Evolutionary conservation across 2,113 vertebrate species (phyloP).

Genomic region (zebrafish (Danio rerio)): DNA sequence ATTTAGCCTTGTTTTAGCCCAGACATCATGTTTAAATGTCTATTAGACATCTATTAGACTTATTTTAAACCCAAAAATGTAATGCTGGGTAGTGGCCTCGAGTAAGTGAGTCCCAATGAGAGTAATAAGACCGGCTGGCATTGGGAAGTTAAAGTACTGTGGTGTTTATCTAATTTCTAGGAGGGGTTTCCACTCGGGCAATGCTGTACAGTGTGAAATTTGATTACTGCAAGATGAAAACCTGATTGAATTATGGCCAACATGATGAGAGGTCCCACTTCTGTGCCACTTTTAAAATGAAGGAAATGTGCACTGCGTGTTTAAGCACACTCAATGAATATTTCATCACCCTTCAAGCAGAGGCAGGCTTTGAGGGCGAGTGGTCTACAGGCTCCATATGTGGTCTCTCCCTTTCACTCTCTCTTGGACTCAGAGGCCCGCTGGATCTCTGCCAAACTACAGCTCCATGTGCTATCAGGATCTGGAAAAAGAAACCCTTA

Average conservation of each 20-base stretch:
- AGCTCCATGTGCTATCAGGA: not conserved
- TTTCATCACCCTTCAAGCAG: slow-evolving; percentile 47
- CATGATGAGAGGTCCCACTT: not conserved
- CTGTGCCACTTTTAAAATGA: not conserved
- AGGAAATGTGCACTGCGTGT: slow-evolving; percentile 1
- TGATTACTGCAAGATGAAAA: not conserved
- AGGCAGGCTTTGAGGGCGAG: slow-evolving; percentile 26
- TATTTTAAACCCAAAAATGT: no score
- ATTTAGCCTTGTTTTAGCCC: no score
- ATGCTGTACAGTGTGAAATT: not conserved
- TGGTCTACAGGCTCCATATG: slow-evolving; percentile 36
- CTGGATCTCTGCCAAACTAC: slow-evolving; percentile 6
- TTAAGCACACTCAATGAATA: slow-evolving; percentile 49
- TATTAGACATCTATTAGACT: not conserved
- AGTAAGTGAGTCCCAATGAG: no score
- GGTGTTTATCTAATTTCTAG: not conserved
- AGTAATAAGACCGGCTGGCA: not conserved
- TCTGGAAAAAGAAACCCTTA: not conserved
- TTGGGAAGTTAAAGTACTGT: not conserved
- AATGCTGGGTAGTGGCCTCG: no score
- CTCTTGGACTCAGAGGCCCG: not conserved
- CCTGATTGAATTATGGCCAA: not conserved
- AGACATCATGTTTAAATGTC: no score
- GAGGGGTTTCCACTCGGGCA: not conserved
- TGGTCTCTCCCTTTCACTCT: not conserved